These are phyloP conservation scores for Apolygus lucorum DNA, from an alignment of 1,140 invertebrate species.

Conservation along the genomic window DNA sequence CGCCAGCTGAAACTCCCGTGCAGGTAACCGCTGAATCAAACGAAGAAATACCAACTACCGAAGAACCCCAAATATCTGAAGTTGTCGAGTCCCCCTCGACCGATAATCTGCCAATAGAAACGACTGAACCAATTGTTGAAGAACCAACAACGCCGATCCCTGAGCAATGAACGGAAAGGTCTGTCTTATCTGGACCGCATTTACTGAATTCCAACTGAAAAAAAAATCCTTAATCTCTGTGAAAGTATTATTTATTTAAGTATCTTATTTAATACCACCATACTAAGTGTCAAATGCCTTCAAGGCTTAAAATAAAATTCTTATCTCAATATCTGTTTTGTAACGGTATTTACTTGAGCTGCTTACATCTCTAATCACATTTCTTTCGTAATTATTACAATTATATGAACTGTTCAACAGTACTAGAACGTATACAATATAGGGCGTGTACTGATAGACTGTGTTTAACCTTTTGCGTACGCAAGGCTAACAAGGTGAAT, in stretches of 20 bases:
- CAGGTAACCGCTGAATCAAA: not conserved
- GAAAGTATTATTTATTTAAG: not conserved
- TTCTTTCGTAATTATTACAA: no score
- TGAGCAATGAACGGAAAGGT: not conserved
- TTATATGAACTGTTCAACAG: no score
- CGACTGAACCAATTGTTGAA: constrained; percentile 25
- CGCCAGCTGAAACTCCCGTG: not conserved
- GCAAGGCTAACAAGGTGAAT: no score
- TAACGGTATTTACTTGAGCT: no score
- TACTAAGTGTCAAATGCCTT: no score
- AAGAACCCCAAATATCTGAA: constrained; percentile 4
- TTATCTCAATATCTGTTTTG: no score
- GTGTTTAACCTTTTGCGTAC: no score
- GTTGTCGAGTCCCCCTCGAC: constrained; percentile 14
- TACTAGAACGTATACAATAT: no score
- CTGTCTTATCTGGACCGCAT: not conserved
- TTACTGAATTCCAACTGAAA: not conserved
- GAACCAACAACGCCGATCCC: constrained; percentile 21
- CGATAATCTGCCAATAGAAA: constrained; percentile 14
- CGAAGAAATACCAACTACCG: not conserved
- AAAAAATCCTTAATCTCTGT: not conserved
- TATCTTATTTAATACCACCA: no score
- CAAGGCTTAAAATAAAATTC: no score
- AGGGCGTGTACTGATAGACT: no score
- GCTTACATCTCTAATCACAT: no score